Evolutionary conservation across 2,113 vertebrate genomes (phyloP), one percentile per base, ranked within the genome.

Genomic region (Alligator sinensis): DNA sequence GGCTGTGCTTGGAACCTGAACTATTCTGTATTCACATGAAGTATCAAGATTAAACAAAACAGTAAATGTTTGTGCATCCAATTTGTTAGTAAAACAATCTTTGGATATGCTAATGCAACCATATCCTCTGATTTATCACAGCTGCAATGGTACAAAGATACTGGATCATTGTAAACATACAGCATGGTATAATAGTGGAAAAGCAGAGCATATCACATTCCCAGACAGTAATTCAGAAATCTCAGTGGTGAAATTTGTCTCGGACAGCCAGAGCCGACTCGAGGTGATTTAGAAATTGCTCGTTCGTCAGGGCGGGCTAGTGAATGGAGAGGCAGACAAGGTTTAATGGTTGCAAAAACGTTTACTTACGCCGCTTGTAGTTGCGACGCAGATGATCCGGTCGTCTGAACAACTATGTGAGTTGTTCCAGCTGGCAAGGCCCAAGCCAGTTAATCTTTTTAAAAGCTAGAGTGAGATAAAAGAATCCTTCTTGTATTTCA

Each of bases 1-100:
- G 87, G 57, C 74, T 82, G 61, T 82, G 77, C 91, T 90, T 6
- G 13, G 79, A 91, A 96, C 76, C 66, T 59, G 19, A 72, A 84
- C 7, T 9, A 80, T 77, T 60, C 18, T 27, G 15, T 38, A 18
- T 64, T 88, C 60, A 8, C 1, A 4, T 86, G 57, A 58, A 30
- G 34, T 74, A 0, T 28, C 10, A 63, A 13, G 58, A 47, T 60
- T 66, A 92, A 96, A 74, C 12, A 81, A 82, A 87, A 25, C 54
- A 70, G 21, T 83, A 91, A 70, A 74, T 3, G 3, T n/a, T 3
- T 88, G 80, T 74, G 34, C 60, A 77, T 15, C n/a, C 4, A 5
- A 17, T 38, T 30, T 5, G 47, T 58, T 82, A 38, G 47, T 64
- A 47, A 89, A 84, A 47, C 27, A n/a, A 57, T 25, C 22, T 61